Base-by-base conservation (phyloP, 64 coral and sea anemone genomes). In the Stylophora pistillata region DNA sequence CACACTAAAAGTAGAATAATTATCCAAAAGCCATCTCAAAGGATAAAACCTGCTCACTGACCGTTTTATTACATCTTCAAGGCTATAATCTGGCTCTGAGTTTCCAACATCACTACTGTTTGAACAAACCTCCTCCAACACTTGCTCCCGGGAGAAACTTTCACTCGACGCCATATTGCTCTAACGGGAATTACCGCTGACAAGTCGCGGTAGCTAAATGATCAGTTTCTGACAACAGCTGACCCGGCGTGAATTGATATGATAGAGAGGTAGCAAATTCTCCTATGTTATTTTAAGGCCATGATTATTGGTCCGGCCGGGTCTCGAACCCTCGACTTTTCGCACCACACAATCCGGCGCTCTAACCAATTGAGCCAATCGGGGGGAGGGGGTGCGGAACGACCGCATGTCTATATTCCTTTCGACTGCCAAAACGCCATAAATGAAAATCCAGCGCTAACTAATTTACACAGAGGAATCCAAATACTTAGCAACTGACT, bases 131-230 rank as follows among this genome's bases (percentile, higher is more conserved):
- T 82, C 54, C 63, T 72, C 68, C 61, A 82, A 29, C 41, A 90
- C 78, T 66, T 82, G 61, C 25, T 90, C 77, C 52, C 58, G 25
- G 53, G 63, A 30, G 33, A 73, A 74, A 69, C 56, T 57, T 30
- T 73, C 21, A 26, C 56, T 75, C n/a, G 53, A 37, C 28, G 88
- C 88, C 88, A 90, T 90, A 71, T 82, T 90, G 61, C 28, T 89
- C 41, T 79, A 58, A 21, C 21, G 30, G 72, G 2, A 47, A 88
- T 70, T 71, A 73, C 86, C 86, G 71, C 86, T 88, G 71, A 18
- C 86, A 15, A 88, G 13, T 73, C 56, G 71, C 86, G 25, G 86
- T 64, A 58, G 82, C 82, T 86, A 86, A 86, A 60, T 88, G 86
- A 88, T 74, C 27, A 31, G 2, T 71, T 28, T 56, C 0, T 88